Evolutionary conservation across 2,888 invertebrate genomes (phyloP).

Genomic region (Sceliomorpha sp.): DNA sequence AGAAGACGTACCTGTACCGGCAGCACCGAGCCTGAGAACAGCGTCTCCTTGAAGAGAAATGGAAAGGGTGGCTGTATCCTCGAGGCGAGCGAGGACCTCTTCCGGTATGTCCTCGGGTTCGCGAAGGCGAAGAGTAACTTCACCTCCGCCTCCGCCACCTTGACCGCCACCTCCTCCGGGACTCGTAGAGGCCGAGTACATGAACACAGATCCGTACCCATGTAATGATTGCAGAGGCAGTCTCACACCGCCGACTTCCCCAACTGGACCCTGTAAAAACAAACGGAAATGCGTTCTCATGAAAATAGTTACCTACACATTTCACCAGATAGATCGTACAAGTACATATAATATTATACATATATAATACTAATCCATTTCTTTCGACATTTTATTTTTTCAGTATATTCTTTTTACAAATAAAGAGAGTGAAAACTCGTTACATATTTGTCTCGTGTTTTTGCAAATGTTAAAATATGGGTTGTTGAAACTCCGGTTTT

Average conservation of each 20-base stretch:
- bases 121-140: constrained; percentile 78
- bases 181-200: constrained; percentile 79
- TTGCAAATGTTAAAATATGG: too few relatives aligned
- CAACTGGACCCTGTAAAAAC: constrained; percentile 76
- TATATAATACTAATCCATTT: too few relatives aligned
- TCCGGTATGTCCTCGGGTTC: constrained; percentile 79
- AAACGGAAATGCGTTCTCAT: constrained; percentile 22
- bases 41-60: constrained; percentile 78
- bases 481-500: too few relatives aligned
- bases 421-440: too few relatives aligned
- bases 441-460: constrained; percentile 16
- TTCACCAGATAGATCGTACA: neutral
- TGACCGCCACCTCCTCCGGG: constrained; percentile 74
- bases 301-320: constrained; percentile 22
- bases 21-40: constrained; percentile 77
- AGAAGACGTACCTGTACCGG: constrained; percentile 72
- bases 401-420: too few relatives aligned
- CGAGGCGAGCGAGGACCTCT: constrained; percentile 78
- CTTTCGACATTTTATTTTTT: too few relatives aligned
- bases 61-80: constrained; percentile 78
- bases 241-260: constrained; percentile 79
- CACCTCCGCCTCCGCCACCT: constrained; percentile 73
- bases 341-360: too few relatives aligned
- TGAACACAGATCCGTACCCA: constrained; percentile 80
- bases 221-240: constrained; percentile 78